Conservation (phyloP, 2,888 invertebrate genomes). For the Rapana venosa region DNA sequence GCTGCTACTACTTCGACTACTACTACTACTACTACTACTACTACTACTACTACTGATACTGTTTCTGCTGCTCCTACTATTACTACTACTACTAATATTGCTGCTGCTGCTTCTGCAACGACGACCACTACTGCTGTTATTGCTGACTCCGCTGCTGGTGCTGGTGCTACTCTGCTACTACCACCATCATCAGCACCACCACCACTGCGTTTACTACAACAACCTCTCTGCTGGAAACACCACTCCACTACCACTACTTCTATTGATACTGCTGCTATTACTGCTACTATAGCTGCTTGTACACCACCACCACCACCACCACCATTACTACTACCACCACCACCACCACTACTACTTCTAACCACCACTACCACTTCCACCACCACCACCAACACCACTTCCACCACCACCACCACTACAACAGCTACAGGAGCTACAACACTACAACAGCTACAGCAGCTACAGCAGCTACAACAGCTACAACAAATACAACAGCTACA, state of each 20-base stretch:
- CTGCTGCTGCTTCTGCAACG: neutral
- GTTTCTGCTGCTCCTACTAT: neutral
- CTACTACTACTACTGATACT: neutral
- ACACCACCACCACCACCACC: conserved; percentile 1
- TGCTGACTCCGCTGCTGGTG: too few species aligned
- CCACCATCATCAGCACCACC: neutral
- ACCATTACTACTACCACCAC: neutral
- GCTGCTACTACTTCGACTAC: neutral
- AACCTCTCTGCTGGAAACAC: too few species aligned
- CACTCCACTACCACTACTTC: neutral
- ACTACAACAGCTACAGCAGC: neutral
- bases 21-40: neutral
- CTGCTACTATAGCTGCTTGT: too few species aligned
- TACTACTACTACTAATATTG: neutral
- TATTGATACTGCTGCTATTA: neutral
- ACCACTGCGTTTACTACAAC: too few species aligned
- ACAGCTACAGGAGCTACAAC: neutral
- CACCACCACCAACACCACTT: neutral
- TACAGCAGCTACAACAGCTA: too few species aligned
- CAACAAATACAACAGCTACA: neutral
- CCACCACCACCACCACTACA: neutral
- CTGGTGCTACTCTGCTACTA: neutral
- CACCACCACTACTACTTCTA: neutral
- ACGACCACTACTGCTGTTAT: neutral
- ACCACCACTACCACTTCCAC: neutral